Percentiles rank a stretch among this genome's conserved stretches.
phyloP scores from a whole-genome alignment of 2,113 vertebrate genomes.

The Tauraco erythrolophus region DNA sequence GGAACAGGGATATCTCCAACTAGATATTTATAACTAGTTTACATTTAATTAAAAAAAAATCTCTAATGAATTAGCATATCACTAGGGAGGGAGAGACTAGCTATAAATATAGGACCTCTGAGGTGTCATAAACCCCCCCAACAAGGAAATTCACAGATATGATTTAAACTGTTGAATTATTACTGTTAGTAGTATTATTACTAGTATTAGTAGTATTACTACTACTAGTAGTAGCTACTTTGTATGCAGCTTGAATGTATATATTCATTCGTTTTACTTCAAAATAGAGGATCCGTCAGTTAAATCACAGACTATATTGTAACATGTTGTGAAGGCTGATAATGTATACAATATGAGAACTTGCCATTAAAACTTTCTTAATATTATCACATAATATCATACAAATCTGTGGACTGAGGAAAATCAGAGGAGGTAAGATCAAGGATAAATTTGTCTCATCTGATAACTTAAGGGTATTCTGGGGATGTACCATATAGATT shows the following conservation, averaged over 20 bases:
- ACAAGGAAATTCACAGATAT: conserved; percentile 62
- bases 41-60: conserved; percentile 46
- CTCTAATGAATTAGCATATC: conserved; percentile 1
- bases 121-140: conserved; percentile 8
- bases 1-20: no score
- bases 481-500: neutral
- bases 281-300: neutral
- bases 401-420: neutral
- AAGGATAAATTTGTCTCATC: neutral
- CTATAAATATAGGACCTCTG: conserved; percentile 21
- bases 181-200: no score
- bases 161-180: conserved; percentile 60
- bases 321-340: neutral
- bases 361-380: neutral
- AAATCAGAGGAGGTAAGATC: neutral
- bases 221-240: conserved; percentile 1
- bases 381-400: neutral
- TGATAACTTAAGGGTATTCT: neutral
- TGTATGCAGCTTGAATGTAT: conserved; percentile 4
- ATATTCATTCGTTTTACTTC: neutral
- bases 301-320: neutral
- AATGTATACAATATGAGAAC: neutral
- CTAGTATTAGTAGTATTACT: no score
- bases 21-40: no score
- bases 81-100: conserved; percentile 3